These are phyloP conservation scores for Macquaria australasica DNA, from an alignment of 2,113 vertebrate genomes.

Conservation along the genomic window DNA sequence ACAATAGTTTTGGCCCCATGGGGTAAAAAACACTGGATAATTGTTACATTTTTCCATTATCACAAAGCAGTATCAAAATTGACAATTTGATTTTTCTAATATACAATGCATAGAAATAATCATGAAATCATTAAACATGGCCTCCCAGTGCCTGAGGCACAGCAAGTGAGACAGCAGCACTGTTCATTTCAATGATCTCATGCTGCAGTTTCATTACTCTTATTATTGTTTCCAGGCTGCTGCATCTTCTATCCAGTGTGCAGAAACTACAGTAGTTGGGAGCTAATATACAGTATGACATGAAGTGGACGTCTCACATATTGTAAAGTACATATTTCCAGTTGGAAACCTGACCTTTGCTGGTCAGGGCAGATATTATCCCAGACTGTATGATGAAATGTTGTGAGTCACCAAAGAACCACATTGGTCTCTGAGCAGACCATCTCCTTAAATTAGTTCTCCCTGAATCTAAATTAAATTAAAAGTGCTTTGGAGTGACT, in stretches of 20 bases:
- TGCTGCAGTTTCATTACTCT: constrained; percentile 66
- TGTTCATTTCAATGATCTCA: constrained; percentile 65
- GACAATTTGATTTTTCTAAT: constrained; percentile 64
- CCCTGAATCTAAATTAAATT: constrained; percentile 16
- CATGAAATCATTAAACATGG: constrained; percentile 62
- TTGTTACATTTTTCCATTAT: constrained; percentile 72
- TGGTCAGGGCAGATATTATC: constrained; percentile 6
- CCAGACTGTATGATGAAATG: constrained; percentile 4
- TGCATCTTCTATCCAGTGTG: constrained; percentile 19
- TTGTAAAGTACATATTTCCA: constrained; percentile 28
- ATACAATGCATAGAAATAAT: constrained; percentile 57
- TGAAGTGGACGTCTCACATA: constrained; percentile 11
- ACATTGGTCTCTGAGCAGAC: background rate
- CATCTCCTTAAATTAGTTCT: background rate
- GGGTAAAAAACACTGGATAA: constrained; percentile 56
- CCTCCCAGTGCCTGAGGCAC: constrained; percentile 64
- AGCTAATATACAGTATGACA: constrained; percentile 1
- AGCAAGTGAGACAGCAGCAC: constrained; percentile 41
- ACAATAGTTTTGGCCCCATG: constrained; percentile 57
- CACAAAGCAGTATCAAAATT: constrained; percentile 64
- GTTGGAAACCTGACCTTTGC: constrained; percentile 18
- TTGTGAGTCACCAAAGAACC: constrained; percentile 1
- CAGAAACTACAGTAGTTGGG: constrained; percentile 8
- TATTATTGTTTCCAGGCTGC: constrained; percentile 42
- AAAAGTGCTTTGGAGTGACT: constrained; percentile 18